A percentile compares a stretch with the other conserved stretches of the same genome.
These are phyloP conservation scores for Syngnathus rostellatus DNA, from an alignment of 2,797 vertebrate species.

Conservation along the genomic window DNA sequence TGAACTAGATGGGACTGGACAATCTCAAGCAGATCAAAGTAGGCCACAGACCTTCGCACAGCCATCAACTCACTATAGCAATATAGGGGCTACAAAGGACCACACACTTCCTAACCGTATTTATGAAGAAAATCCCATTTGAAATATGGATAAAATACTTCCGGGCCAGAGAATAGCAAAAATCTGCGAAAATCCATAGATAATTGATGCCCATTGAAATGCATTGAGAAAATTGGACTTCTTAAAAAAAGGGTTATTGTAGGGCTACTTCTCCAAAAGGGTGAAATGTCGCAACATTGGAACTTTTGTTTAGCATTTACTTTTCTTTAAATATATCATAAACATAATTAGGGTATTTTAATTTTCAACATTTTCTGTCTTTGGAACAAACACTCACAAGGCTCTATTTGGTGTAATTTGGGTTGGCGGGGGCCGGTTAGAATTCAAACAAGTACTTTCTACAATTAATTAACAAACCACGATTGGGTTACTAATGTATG, in stretches of 20 bases:
- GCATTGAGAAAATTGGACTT: no score
- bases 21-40: no score
- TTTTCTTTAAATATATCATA: not conserved
- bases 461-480: constrained; percentile 65
- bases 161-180: no score
- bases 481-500: constrained; percentile 52
- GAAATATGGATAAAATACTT: no score
- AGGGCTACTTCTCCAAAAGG: not conserved
- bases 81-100: no score
- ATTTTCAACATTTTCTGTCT: constrained; percentile 19
- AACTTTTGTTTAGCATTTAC: constrained; percentile 2
- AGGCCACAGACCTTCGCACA: no score
- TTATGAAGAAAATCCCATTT: no score
- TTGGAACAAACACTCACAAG: constrained; percentile 42
- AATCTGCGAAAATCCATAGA: no score
- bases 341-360: not conserved
- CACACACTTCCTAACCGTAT: no score
- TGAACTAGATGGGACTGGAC: not conserved
- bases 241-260: not conserved
- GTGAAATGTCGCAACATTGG: not conserved
- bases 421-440: constrained; percentile 31
- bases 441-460: constrained; percentile 50
- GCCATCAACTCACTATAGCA: no score
- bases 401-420: constrained; percentile 41
- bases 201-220: no score